Base-by-base conservation (phyloP, 2,888 invertebrate genomes). In the Geotrupes spiniger region DNA sequence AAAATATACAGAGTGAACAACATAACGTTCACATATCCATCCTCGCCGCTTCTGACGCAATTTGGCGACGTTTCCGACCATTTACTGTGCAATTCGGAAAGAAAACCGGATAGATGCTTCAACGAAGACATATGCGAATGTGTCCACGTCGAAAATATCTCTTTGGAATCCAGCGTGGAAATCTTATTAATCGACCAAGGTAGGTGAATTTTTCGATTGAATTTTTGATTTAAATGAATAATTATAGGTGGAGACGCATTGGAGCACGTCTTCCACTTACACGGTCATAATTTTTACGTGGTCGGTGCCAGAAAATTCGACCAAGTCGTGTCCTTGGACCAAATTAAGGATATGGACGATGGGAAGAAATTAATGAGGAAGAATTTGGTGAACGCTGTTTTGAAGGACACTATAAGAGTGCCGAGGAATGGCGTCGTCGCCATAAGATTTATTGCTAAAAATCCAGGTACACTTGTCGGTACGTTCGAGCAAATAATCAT, bases 41-140 rank as follows among this genome's bases (percentile, higher is more conserved):
- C 86, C 1, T 86, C 87, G 0, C 89, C 92, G 0, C 75, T 89
- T 29, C 75, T 92, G 50, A 87, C 89, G 1, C 91, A 92, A 65
- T 76, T 77, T 0, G 66, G 69, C 0, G 84, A 87, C 54, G 76
- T 87, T 10, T 70, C 78, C 0, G 66, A 74, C 4, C 73, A 76
- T 38, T 66, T 78, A 14, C 65, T 82, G 50, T 85, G 85, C 60
- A 60, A 73, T 66, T 69, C 62, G 40, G 46, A 62, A 29, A 60
- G 58, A 49, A 61, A 56, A 41, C 70, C 70, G 31, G 61, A 58
- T 40, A 65, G 50, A 56, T 73, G 74, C 48, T 43, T 47, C 42
- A 70, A 37, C 70, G 73, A 17, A 58, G 75, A 55, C 70, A 79
- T 72, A 43, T 85, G 85, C 62, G 85, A 87, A 67, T 90, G 90